Percentiles rank a stretch among this genome's conserved stretches.
phyloP scores from a whole-genome alignment of 1,140 invertebrate genomes.

The Scaptomyza montana region DNA sequence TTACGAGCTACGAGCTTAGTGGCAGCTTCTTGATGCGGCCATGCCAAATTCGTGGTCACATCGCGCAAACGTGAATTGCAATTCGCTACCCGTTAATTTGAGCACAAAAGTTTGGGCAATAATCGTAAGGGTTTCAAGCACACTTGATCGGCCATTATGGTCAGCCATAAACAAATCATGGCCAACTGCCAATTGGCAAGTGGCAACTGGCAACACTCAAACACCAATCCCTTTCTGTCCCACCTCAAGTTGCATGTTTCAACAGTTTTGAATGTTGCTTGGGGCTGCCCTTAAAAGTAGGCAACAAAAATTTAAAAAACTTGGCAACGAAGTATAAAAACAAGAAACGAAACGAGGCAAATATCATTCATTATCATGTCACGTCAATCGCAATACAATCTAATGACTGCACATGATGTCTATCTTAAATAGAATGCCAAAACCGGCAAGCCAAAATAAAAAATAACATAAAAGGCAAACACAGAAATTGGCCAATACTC shows the following conservation, averaged over 20 bases:
- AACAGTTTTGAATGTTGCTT: slow-evolving; percentile 29
- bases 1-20: slow-evolving; percentile 10
- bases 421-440: slow-evolving; percentile 73
- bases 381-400: slow-evolving; percentile 83
- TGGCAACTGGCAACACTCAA: slow-evolving; percentile 30
- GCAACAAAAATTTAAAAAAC: slow-evolving; percentile 32
- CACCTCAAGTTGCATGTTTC: slow-evolving; percentile 64
- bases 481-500: slow-evolving; percentile 28
- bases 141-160: slow-evolving; percentile 70
- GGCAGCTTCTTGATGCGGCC: slow-evolving; percentile 16
- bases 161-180: slow-evolving; percentile 70
- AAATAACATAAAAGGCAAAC: slow-evolving; percentile 3
- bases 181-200: slow-evolving; percentile 49
- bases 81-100: slow-evolving; percentile 66
- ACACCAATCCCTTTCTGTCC: slow-evolving; percentile 22
- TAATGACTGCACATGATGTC: slow-evolving; percentile 83
- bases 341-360: slow-evolving; percentile 32
- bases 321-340: slow-evolving; percentile 11
- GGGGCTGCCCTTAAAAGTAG: slow-evolving; percentile 45
- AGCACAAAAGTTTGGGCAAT: slow-evolving; percentile 52
- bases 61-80: slow-evolving; percentile 73
- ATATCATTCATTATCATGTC: slow-evolving; percentile 83
- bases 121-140: slow-evolving; percentile 37
- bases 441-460: slow-evolving; percentile 5
- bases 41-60: slow-evolving; percentile 37